These are phyloP conservation scores for Eolophus roseicapilla DNA, from an alignment of 2,113 vertebrate species.

Conservation along the genomic window DNA sequence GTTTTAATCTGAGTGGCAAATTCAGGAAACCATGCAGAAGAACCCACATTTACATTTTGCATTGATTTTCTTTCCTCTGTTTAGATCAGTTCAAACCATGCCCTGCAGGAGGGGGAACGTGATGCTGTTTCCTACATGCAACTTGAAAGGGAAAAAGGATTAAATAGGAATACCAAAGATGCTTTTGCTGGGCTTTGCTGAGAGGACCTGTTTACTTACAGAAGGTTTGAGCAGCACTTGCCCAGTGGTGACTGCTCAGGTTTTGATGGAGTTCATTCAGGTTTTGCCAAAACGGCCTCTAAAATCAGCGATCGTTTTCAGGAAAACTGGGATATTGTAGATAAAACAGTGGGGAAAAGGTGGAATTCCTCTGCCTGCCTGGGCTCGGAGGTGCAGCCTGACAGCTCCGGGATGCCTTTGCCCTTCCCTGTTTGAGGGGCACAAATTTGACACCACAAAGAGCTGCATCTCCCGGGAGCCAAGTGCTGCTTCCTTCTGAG, in stretches of 20 bases:
- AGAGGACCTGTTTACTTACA: neutral
- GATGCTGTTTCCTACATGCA: neutral
- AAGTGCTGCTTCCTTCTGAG: neutral
- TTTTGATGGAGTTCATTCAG: neutral
- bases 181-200: neutral
- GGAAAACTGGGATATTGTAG: neutral
- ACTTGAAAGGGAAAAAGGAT: neutral
- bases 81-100: neutral
- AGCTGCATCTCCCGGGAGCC: neutral
- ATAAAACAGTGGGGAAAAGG: neutral
- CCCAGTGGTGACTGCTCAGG: neutral
- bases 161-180: neutral
- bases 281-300: neutral
- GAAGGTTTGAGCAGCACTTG: neutral
- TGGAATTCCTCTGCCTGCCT: neutral
- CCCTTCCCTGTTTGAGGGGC: neutral
- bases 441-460: neutral
- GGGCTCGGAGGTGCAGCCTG: neutral
- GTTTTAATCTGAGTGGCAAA: neutral
- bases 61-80: neutral
- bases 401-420: rapidly evolving
- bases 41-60: neutral
- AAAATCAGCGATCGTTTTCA: neutral
- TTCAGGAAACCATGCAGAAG: neutral
- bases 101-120: neutral